Percentiles rank a stretch among this genome's conserved stretches.
phyloP scores from a whole-genome alignment of 2,888 invertebrate species.

The Agelastica alni region DNA sequence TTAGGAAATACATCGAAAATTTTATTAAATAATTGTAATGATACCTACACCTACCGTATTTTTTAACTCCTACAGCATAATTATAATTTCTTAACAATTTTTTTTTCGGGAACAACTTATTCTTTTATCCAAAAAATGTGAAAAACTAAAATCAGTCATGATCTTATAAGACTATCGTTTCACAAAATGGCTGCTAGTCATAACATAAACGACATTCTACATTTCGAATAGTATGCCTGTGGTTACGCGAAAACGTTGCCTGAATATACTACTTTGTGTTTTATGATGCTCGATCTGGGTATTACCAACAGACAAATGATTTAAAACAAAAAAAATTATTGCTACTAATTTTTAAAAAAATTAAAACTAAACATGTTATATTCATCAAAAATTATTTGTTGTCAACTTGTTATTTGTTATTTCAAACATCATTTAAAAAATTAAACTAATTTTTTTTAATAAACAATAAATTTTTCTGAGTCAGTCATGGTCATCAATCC shows the following conservation, averaged over 20 bases:
- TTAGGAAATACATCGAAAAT: neutral
- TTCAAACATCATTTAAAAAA: too few species aligned
- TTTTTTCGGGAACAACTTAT: neutral
- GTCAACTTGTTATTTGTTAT: too few species aligned
- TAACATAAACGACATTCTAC: constrained; percentile 1
- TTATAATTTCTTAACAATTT: neutral
- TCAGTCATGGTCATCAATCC: too few species aligned
- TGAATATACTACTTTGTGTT: neutral
- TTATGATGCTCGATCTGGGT: neutral
- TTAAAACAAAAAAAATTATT: neutral
- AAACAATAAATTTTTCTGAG: too few species aligned
- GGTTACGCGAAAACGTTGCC: neutral
- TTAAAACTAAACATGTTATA: neutral
- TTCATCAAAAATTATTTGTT: too few species aligned
- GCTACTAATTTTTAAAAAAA: neutral
- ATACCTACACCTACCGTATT: neutral
- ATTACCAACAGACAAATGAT: neutral
- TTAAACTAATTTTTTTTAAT: too few species aligned
- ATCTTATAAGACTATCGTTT: neutral
- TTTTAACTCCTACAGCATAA: neutral
- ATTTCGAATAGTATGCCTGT: neutral
- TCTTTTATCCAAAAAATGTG: neutral
- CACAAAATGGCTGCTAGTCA: constrained; percentile 10
- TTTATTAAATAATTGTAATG: neutral
- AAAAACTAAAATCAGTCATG: constrained; percentile 1